phyloP scores from a whole-genome alignment of 1,140 invertebrate species.

The Drosophila santomea region DNA sequence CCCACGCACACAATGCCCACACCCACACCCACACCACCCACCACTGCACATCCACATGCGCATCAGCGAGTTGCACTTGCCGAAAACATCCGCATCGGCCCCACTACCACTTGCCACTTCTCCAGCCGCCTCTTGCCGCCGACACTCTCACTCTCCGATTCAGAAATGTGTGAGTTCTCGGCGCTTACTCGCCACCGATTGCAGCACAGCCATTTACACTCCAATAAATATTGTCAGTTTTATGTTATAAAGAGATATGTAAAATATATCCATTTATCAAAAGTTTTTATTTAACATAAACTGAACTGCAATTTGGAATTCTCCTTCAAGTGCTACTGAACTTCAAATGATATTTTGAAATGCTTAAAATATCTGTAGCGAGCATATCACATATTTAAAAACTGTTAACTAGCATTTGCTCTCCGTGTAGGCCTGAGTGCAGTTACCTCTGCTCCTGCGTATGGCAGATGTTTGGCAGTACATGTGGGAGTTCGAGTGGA shows the following conservation, averaged over 20 bases:
- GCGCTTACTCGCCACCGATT: slow-evolving; percentile 63
- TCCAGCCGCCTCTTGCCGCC: slow-evolving; percentile 12
- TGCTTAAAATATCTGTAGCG: too few species aligned
- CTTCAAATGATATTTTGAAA: too few species aligned
- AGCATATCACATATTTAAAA: too few species aligned
- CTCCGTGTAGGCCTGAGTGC: slow-evolving; percentile 43
- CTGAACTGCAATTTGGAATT: too few species aligned
- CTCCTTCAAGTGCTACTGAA: too few species aligned
- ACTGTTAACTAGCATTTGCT: background rate
- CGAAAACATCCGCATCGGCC: background rate
- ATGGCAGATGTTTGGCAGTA: background rate
- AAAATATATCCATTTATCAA: too few species aligned
- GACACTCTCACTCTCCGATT: slow-evolving; percentile 46
- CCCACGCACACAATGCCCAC: slow-evolving; percentile 12
- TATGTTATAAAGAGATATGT: too few species aligned
- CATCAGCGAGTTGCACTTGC: slow-evolving; percentile 56
- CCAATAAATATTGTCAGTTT: too few species aligned
- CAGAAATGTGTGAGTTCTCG: slow-evolving; percentile 46
- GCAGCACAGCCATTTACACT: slow-evolving; percentile 26
- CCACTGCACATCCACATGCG: slow-evolving; percentile 20
- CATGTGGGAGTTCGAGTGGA: background rate
- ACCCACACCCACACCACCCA: slow-evolving; percentile 14
- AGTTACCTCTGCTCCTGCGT: slow-evolving; percentile 60
- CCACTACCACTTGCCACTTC: background rate
- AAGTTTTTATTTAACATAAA: too few species aligned